phyloP scores from a whole-genome alignment of 2,888 invertebrate species.

The Latrodectus hesperus region DNA sequence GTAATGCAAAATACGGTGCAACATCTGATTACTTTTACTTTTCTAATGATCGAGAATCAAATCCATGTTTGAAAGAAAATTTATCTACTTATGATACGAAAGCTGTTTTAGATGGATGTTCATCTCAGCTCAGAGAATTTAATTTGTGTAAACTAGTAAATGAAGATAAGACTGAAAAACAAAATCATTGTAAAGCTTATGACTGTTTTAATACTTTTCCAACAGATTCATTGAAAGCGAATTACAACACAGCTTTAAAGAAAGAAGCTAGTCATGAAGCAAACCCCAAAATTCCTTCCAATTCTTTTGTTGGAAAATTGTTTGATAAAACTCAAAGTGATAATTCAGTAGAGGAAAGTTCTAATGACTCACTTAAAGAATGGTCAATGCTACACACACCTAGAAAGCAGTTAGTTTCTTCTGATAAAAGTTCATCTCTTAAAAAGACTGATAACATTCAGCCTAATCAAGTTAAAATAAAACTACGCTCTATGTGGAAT shows the following conservation, averaged over 20 bases:
- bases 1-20: neutral
- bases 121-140: no score
- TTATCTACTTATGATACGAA: no score
- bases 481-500: slow-evolving; percentile 91
- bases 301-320: neutral
- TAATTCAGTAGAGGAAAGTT: neutral
- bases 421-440: slow-evolving; percentile 3
- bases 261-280: neutral
- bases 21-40: no score
- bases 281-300: neutral
- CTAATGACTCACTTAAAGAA: neutral
- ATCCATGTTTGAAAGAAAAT: no score
- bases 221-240: no score
- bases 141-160: no score
- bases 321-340: neutral
- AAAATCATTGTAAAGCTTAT: no score
- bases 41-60: no score
- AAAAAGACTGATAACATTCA: slow-evolving; percentile 59
- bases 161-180: no score
- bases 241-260: neutral
- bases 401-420: neutral
- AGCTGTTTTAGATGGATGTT: no score
- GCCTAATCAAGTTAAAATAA: slow-evolving; percentile 84
- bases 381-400: neutral
- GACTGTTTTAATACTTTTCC: no score